Evolutionary conservation across 1,140 invertebrate species (phyloP), one percentile per base, ranked within the genome.

Genomic region (Melipona quadrifasciata): DNA sequence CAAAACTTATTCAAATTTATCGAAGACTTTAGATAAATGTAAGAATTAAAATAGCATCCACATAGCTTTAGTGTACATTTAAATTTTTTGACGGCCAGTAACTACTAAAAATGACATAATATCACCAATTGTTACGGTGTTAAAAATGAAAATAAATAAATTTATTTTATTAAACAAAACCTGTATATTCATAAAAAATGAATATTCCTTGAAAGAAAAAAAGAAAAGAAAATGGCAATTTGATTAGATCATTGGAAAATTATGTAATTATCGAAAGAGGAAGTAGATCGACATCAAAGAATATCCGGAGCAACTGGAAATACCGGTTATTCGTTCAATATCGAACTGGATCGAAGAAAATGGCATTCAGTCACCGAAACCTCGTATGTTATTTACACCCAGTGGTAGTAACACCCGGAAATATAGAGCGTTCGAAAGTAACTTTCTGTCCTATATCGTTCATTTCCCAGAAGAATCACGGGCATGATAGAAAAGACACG

Each of bases 271-370:
- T 34, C 17, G 34, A 39, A 21, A 24, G 31, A 14, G 67, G 21
- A 19, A 31, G 39, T 12, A 2, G 61, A 64, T 61, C 58, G 39
- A 51, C 21, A 31, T 5, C 17, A 12, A 4, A 47, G 55, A 65
- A 64, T 73, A 61, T 67, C 80, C 53, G 61, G 71, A 78, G 27
- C 39, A 68, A 72, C 58, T 65, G 27, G 58, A 79, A 79, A 74
- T 84, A 80, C 74, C 24, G 70, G 76, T 88, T 27, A 10, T 34
- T 79, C 75, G 24, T 47, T 47, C 39, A 47, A 47, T 47, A 76
- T 79, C 53, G 55, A 31, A 31, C 31, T 21, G 24, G 68, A 64
- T 72, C 24, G 24, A 57, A n/a, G 58, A 61, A 61, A 61, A 61
- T 61, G 58, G 58, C 24, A 11, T 21, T 24, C n/a, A 17, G 31